Conservation (phyloP, 2,113 vertebrate species). For the Candoia aspera region DNA sequence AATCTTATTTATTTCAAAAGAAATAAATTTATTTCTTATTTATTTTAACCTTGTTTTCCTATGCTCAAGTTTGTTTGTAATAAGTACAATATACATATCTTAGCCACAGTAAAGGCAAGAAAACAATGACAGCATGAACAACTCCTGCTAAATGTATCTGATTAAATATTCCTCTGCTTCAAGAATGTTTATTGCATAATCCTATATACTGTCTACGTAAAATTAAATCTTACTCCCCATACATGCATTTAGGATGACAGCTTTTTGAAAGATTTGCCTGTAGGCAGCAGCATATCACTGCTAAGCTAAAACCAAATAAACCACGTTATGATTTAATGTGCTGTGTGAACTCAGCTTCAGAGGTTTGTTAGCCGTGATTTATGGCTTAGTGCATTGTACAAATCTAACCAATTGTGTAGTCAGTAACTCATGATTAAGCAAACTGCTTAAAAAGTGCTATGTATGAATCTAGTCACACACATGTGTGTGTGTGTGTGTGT, state of each 20-base stretch:
- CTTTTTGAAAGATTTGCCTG: neutral
- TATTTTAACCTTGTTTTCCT: neutral
- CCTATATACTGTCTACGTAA: neutral
- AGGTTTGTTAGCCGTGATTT: neutral
- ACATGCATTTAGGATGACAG: neutral
- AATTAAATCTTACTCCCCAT: neutral
- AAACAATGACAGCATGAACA: neutral
- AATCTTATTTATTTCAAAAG: neutral
- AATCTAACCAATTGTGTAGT: neutral
- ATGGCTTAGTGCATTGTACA: neutral
- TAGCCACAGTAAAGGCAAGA: neutral
- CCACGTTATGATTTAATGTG: neutral
- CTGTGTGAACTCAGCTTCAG: neutral
- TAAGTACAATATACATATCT: neutral
- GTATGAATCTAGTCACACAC: neutral
- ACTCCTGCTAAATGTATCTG: neutral
- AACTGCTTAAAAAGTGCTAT: neutral
- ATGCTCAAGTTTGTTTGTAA: neutral
- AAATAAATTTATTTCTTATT: too few species aligned
- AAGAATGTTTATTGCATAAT: neutral
- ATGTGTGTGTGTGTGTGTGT: neutral
- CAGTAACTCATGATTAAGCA: neutral
- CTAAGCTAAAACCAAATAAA: neutral
- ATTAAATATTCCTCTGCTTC: neutral
- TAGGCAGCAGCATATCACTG: neutral